phyloP scores from a whole-genome alignment of 2,888 invertebrate genomes.

The Steinernema scapterisci region DNA sequence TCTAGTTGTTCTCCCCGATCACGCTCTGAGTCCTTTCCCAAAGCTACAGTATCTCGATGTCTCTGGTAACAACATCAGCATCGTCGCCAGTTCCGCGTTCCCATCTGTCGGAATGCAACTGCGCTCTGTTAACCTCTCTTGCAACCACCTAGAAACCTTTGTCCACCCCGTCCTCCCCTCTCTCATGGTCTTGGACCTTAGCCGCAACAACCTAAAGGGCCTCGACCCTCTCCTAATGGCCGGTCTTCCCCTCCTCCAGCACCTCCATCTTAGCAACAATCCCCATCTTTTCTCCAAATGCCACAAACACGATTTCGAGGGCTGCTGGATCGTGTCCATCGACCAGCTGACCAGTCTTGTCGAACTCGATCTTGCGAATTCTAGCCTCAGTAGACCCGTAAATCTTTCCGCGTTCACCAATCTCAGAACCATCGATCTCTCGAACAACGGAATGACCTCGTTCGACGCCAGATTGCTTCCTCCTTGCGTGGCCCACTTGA shows the following conservation, averaged over 20 bases:
- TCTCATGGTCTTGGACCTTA: constrained; percentile 57
- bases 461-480: constrained; percentile 51
- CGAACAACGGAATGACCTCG: constrained; percentile 35
- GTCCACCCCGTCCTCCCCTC: constrained; percentile 49
- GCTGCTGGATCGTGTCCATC: constrained; percentile 34
- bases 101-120: constrained; percentile 39
- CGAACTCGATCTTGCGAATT: constrained; percentile 56
- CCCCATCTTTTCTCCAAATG: constrained; percentile 40
- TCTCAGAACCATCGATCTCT: constrained; percentile 37
- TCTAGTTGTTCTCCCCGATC: constrained; percentile 45
- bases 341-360: constrained; percentile 40
- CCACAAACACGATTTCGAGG: neutral
- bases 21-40: constrained; percentile 50
- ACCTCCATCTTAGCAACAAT: constrained; percentile 51
- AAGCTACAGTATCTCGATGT: constrained; percentile 54
- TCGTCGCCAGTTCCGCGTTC: constrained; percentile 36
- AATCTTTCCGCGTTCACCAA: constrained; percentile 37
- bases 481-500: constrained; percentile 45
- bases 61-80: constrained; percentile 38
- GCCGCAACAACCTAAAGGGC: constrained; percentile 49
- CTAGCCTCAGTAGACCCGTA: constrained; percentile 40
- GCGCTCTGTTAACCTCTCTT: constrained; percentile 45
- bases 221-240: constrained; percentile 52
- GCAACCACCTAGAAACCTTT: constrained; percentile 47
- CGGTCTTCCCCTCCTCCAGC: constrained; percentile 54